phyloP scores from a whole-genome alignment of 2,113 vertebrate species.

The Equus quagga region DNA sequence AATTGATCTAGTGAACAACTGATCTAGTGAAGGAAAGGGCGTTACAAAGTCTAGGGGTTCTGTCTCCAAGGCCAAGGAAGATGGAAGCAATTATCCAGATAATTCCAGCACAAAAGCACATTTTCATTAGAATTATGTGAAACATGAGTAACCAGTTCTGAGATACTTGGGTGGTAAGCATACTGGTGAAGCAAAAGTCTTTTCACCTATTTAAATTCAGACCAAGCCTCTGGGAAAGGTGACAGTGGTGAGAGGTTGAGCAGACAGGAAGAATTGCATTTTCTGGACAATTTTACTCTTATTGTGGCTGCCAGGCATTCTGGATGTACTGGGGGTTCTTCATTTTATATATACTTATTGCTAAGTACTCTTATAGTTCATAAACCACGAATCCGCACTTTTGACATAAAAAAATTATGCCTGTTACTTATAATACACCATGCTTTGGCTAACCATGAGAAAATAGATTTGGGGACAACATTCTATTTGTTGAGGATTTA shows the following conservation, averaged over 20 bases:
- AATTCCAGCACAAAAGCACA: neutral
- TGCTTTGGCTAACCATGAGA: neutral
- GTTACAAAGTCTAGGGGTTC: neutral
- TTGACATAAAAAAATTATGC: neutral
- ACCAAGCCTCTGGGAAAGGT: neutral
- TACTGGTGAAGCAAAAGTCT: neutral
- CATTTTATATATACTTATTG: neutral
- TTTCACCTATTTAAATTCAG: neutral
- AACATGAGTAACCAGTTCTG: neutral
- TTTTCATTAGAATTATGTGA: neutral
- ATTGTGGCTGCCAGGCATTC: neutral
- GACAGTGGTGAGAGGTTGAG: neutral
- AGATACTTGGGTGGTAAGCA: neutral
- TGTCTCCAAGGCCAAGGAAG: neutral
- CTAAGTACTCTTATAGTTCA: neutral
- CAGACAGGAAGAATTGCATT: neutral
- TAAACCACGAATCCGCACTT: neutral
- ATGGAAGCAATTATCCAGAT: neutral
- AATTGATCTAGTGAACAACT: neutral
- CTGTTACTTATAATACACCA: neutral
- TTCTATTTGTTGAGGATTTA: slow-evolving; percentile 6
- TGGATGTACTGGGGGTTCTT: neutral
- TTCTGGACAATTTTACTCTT: neutral
- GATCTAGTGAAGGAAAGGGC: neutral
- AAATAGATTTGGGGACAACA: neutral